Percentiles rank a stretch among this genome's conserved stretches.
Evolutionary conservation across 2,888 invertebrate species (phyloP).

Genomic region (Stenotaenia linearis): DNA sequence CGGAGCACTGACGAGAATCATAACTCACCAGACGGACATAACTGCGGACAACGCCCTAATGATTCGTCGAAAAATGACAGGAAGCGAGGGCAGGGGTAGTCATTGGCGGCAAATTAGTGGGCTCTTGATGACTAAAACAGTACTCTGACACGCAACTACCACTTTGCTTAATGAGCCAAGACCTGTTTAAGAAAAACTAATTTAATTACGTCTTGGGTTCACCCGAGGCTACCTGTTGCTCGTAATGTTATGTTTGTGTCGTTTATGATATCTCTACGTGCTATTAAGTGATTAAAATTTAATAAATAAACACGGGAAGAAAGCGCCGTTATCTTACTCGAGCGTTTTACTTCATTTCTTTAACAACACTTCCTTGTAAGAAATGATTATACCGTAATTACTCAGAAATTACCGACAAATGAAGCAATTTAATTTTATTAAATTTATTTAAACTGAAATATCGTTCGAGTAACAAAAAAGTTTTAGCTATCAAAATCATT

Average conservation of each 20-base stretch:
- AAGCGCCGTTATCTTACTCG: background rate
- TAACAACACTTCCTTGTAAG: background rate
- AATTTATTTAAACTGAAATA: background rate
- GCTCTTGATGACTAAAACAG: background rate
- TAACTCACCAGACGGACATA: background rate
- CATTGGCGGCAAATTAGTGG: constrained; percentile 15
- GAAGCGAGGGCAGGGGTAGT: constrained; percentile 12
- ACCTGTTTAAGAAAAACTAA: background rate
- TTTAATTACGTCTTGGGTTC: background rate
- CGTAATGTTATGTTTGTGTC: background rate
- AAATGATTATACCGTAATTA: too few relatives aligned
- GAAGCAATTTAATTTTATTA: background rate
- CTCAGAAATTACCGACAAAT: background rate
- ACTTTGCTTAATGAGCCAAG: background rate
- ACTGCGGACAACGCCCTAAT: constrained; percentile 8
- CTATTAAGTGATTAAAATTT: background rate
- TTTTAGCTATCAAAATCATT: background rate
- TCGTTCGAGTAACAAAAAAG: background rate
- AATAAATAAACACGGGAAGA: background rate
- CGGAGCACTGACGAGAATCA: background rate
- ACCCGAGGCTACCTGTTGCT: background rate
- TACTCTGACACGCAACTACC: background rate
- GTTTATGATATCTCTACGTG: background rate
- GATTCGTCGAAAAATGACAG: constrained; percentile 6
- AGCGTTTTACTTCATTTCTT: background rate